phyloP scores from a whole-genome alignment of 2,888 invertebrate genomes.

The Drosophila acutilabella region DNA sequence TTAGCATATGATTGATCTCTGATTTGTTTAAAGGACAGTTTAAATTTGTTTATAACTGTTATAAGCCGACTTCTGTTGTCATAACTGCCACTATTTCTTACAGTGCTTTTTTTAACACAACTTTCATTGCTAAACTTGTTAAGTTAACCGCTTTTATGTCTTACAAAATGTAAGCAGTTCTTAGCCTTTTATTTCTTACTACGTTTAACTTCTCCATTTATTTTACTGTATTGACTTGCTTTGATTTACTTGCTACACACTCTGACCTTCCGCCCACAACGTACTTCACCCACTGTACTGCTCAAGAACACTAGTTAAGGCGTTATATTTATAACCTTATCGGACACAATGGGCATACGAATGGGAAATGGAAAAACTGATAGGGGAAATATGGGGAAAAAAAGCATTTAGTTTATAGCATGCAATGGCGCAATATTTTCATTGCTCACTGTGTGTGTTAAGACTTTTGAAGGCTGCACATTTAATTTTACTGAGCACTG shows the following conservation, averaged over 20 bases:
- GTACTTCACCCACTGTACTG: background rate
- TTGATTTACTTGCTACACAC: background rate
- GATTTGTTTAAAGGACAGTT: too few species aligned
- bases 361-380: conserved; percentile 22
- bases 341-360: conserved; percentile 43
- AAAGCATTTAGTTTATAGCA: conserved; percentile 57
- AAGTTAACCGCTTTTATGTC: too few species aligned
- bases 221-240: background rate
- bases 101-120: too few species aligned
- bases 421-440: conserved; percentile 50
- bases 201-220: background rate
- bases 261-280: background rate
- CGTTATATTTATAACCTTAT: conserved; percentile 15
- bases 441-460: conserved; percentile 21
- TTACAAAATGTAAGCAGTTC: background rate
- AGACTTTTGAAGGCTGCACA: conserved; percentile 48
- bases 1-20: too few species aligned
- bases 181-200: background rate
- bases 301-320: background rate
- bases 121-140: too few species aligned
- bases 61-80: too few species aligned
- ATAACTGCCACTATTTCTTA: too few species aligned
- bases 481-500: conserved; percentile 62
- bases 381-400: background rate
- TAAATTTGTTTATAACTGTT: too few species aligned